Percentiles rank a stretch among this genome's conserved stretches.
These are phyloP conservation scores for Drosophila sp. DNA, from an alignment of 1,140 invertebrate genomes.

Conservation along the genomic window DNA sequence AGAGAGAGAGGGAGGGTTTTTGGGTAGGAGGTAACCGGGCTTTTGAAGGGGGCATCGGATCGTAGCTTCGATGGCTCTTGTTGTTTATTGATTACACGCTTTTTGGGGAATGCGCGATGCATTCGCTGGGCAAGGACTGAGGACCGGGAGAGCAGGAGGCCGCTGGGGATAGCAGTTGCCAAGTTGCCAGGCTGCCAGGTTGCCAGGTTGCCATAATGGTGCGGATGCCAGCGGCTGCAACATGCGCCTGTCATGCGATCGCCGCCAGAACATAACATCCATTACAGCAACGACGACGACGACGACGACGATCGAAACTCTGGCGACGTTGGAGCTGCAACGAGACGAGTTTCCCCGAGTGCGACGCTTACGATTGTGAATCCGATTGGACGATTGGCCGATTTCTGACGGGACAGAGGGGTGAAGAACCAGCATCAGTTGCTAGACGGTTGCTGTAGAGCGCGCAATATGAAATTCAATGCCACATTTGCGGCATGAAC, in stretches of 20 bases:
- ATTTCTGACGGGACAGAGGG: neutral
- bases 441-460: slow-evolving; percentile 15
- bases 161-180: neutral
- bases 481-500: slow-evolving; percentile 79
- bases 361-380: slow-evolving; percentile 60
- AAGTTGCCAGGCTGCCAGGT: slow-evolving; percentile 19
- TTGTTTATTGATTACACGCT: slow-evolving; percentile 83
- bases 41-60: slow-evolving; percentile 51
- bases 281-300: slow-evolving; percentile 63
- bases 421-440: slow-evolving; percentile 11
- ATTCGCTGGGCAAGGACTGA: slow-evolving; percentile 50
- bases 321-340: slow-evolving; percentile 18
- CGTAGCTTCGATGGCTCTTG: slow-evolving; percentile 77
- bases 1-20: neutral
- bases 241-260: slow-evolving; percentile 82
- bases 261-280: slow-evolving; percentile 82
- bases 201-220: slow-evolving; percentile 77
- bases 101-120: slow-evolving; percentile 79
- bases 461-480: slow-evolving; percentile 82
- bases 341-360: slow-evolving; percentile 24
- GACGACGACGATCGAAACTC: neutral
- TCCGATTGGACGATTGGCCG: slow-evolving; percentile 41
- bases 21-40: slow-evolving; percentile 1
- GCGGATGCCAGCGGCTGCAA: slow-evolving; percentile 81
- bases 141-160: neutral